Conservation (phyloP, 1,140 invertebrate genomes). For the honey bee (Apis mellifera) region DNA sequence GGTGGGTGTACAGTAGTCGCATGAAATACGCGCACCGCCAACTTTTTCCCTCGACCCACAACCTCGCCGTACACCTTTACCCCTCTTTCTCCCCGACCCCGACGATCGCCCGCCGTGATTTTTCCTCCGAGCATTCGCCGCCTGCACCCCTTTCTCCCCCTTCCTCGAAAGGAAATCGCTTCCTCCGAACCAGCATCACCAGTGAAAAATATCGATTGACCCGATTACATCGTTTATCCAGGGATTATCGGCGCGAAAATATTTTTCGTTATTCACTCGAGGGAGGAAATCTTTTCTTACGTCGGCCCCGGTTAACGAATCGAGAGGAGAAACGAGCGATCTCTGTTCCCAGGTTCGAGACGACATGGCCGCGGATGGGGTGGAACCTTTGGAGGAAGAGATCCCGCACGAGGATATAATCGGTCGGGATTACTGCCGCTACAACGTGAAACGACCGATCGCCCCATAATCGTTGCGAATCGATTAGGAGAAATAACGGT, state of each 20-base stretch:
- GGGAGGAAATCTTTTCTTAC: neutral
- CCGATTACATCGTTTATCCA: constrained; percentile 21
- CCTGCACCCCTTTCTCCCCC: constrained; percentile 13
- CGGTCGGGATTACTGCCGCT: constrained; percentile 78
- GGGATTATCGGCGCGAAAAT: neutral
- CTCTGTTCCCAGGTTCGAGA: constrained; percentile 72
- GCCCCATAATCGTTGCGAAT: constrained; percentile 51
- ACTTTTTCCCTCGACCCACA: constrained; percentile 42
- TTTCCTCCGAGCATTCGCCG: constrained; percentile 53
- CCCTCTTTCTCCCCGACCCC: constrained; percentile 47
- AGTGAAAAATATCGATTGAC: constrained; percentile 52
- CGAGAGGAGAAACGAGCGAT: neutral
- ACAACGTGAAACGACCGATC: constrained; percentile 73
- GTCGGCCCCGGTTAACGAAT: neutral
- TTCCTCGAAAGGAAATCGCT: neutral
- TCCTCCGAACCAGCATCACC: neutral
- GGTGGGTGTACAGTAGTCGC: constrained; percentile 62
- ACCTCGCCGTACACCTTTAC: constrained; percentile 1
- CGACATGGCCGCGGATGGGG: constrained; percentile 75
- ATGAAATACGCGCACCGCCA: constrained; percentile 66
- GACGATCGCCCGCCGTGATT: constrained; percentile 54
- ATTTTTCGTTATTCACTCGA: neutral
- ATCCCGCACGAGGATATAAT: constrained; percentile 78
- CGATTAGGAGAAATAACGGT: neutral
- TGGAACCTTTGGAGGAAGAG: constrained; percentile 77